phyloP scores from a whole-genome alignment of 1,140 invertebrate species.

The Sminthurinus signatus region DNA sequence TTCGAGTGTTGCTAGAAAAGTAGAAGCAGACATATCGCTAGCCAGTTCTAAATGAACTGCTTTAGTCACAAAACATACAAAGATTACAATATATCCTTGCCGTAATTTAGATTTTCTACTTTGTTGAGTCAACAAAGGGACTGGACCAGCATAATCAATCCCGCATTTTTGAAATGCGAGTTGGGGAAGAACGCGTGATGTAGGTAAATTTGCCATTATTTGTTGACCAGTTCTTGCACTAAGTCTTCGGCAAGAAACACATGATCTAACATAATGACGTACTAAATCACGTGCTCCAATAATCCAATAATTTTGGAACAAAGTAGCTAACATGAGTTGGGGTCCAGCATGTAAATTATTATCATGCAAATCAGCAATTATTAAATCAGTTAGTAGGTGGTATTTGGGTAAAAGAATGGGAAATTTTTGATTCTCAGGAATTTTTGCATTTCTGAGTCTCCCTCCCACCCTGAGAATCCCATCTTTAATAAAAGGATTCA shows the following conservation, averaged over 20 bases:
- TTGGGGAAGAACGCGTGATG: neutral
- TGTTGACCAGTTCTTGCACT: conserved; percentile 27
- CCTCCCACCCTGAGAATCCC: conserved; percentile 47
- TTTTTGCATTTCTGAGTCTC: conserved; percentile 42
- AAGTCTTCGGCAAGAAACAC: conserved; percentile 36
- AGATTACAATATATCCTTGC: conserved; percentile 44
- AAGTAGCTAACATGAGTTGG: conserved; percentile 37
- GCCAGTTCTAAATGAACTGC: conserved; percentile 33
- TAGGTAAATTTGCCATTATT: conserved; percentile 41
- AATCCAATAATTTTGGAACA: conserved; percentile 41
- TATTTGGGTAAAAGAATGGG: conserved; percentile 43
- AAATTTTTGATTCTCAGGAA: conserved; percentile 39
- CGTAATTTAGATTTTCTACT: neutral
- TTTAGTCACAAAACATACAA: conserved; percentile 46
- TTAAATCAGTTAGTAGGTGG: conserved; percentile 41
- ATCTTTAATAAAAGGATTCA: conserved; percentile 47
- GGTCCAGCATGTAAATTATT: conserved; percentile 44
- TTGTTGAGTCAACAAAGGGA: neutral
- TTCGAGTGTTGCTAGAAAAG: conserved; percentile 25
- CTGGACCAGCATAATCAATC: conserved; percentile 27
- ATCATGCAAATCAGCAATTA: conserved; percentile 44
- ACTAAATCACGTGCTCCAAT: conserved; percentile 13
- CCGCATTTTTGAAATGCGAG: neutral
- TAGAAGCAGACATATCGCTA: conserved; percentile 20
- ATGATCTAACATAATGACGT: conserved; percentile 15